Base-by-base conservation (phyloP, 2,888 invertebrate species). In the Girardia tigrina region DNA sequence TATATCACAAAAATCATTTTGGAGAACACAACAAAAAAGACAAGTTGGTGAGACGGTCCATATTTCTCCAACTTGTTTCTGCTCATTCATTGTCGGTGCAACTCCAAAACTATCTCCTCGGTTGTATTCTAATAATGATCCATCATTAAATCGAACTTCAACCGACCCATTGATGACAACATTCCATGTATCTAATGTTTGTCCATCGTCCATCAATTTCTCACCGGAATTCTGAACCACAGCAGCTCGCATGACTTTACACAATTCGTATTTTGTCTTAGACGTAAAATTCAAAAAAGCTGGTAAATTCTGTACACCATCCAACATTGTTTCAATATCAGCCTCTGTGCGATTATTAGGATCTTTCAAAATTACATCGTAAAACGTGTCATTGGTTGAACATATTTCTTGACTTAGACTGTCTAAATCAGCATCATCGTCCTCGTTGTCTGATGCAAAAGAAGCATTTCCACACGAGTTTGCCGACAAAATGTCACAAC, bases 161-260 rank as follows among this genome's bases (percentile, higher is more conserved):
- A 98, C 95, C 81, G 91, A 90, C 4, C 98, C 98, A 86, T 98
- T 97, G 77, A 98, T 93, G 77, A 98, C 89, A 75, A 98, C 97
- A 77, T 94, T 94, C 97, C 97, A 97, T 28, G 95, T 94, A 86
- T 98, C 98, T 82, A 98, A 88, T 86, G 95, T 94, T 85, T 98
- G 97, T n/a, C 94, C 94, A 86, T 98, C 92, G 83, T 92, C 93
- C 90, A 98, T 92, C 4, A 98, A 95, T 78, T 94, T 88, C 36
- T 95, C 97, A 28, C 92, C 94, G 42, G 94, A 91, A 82, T 94
- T 92, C 83, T 95, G 94, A 28, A 98, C 97, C 0, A 95, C 94
- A 0, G 97, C 98, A 86, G 97, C 97, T 28, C 97, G 95, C 97
- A 98, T 98, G 23, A 83, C 82, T 12, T 81, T 81, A 86, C 97